Evolutionary conservation across 2,113 vertebrate species (phyloP).

Genomic region (Elachura formosa): DNA sequence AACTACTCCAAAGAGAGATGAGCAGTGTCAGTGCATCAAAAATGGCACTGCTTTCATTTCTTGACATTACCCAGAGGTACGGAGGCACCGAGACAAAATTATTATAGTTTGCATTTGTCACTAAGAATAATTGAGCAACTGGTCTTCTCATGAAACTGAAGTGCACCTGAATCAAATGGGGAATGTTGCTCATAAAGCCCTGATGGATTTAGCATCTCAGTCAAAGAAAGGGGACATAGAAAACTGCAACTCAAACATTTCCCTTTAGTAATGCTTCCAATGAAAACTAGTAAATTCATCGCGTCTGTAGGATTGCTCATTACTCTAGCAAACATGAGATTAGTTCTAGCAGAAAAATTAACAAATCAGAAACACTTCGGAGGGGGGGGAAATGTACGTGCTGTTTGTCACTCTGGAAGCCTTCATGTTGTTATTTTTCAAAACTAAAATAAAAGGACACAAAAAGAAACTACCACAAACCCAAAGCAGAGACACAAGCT

Average conservation of each 20-base stretch:
- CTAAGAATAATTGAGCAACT: conserved; percentile 29
- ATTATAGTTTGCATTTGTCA: conserved; percentile 44
- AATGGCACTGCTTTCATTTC: conserved; percentile 1
- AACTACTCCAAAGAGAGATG: background rate
- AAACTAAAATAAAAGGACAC: background rate
- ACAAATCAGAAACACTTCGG: background rate
- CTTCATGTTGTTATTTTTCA: background rate
- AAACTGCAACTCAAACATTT: background rate
- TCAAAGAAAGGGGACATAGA: conserved; percentile 11
- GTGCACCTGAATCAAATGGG: background rate
- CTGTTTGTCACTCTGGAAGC: background rate
- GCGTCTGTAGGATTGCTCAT: background rate
- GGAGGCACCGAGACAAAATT: conserved; percentile 17
- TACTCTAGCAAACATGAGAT: background rate
- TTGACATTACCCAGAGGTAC: background rate
- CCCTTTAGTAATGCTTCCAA: background rate
- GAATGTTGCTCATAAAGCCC: background rate
- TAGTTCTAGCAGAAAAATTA: background rate
- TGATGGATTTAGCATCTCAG: conserved; percentile 30
- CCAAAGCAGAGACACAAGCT: background rate
- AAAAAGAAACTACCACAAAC: background rate
- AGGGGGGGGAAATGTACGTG: fast-evolving
- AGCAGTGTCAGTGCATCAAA: background rate
- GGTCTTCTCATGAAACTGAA: background rate
- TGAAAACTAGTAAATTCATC: background rate